Percentiles rank a stretch among this genome's conserved stretches.
Conservation (phyloP, 2,888 invertebrate genomes). For the Neoaliturus tenellus region DNA sequence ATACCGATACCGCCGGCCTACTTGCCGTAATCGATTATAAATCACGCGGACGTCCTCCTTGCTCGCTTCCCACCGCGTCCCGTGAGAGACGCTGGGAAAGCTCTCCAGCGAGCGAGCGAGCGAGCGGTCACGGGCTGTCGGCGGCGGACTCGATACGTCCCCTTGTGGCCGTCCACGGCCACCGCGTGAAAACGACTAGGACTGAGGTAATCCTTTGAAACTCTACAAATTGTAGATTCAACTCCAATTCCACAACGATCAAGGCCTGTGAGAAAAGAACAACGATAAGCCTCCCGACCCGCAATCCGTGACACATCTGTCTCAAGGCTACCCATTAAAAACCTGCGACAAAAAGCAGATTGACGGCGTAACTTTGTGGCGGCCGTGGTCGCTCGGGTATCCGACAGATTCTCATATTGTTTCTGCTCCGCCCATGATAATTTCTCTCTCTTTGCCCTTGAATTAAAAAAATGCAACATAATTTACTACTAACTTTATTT, state of each 20-base stretch:
- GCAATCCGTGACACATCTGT: conserved; percentile 16
- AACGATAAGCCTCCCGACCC: background rate
- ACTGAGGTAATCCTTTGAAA: too few relatives aligned
- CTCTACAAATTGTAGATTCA: background rate
- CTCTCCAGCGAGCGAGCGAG: background rate
- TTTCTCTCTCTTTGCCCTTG: too few relatives aligned
- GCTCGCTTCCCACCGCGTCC: background rate
- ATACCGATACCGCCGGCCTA: conserved; percentile 3
- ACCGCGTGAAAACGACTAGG: background rate
- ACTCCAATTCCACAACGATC: background rate
- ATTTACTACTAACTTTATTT: too few relatives aligned
- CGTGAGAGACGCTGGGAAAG: background rate
- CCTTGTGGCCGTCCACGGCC: background rate
- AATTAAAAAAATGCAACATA: too few relatives aligned
- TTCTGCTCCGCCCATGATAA: background rate
- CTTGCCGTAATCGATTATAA: conserved; percentile 22
- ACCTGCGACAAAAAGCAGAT: conserved; percentile 3
- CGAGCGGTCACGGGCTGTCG: background rate
- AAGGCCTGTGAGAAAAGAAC: background rate
- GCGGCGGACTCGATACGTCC: background rate
- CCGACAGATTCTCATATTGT: background rate
- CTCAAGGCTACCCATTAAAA: conserved; percentile 9
- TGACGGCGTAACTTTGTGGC: background rate
- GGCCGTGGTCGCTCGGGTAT: background rate
- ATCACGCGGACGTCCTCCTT: conserved; percentile 1